Base-by-base conservation (phyloP, 1,140 invertebrate genomes). In the Drosophila cardini region DNA sequence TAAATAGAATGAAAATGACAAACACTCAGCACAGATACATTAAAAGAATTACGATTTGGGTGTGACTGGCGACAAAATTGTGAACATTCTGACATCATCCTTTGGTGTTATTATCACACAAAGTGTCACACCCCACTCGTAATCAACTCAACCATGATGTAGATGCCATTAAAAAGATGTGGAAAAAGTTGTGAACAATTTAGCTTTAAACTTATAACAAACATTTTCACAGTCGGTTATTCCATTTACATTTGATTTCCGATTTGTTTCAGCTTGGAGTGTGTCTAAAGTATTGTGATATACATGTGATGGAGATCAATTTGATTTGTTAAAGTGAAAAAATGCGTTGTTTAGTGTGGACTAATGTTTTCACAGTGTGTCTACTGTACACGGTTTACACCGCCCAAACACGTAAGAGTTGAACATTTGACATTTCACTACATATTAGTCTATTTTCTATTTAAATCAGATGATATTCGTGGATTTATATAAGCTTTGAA, bases 71-170 rank as follows among this genome's bases (percentile, higher is more conserved):
- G 42, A 38, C 58, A 56, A 38, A 52, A 52, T 30, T 50, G 32
- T 71, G 46, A 7, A 32, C 40, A 6, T 18, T 30, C 13, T 84
- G 80, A 84, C 76, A 84, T 84, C 81, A 85, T 64, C 80, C 40
- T 63, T 58, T 72, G 63, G 77, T 80, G 67, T 38, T 45, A 40
- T 62, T 64, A 71, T 52, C 43, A 80, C 38, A 46, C 18, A 45
- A 46, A 46, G 45, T 21, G 16, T n/a, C 18, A 21, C 45, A 46
- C 45, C 21, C 16, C 6, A 46, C 45, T 10, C 16, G 21, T 10
- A 46, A 16, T 8, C 4, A 40, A 40, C 38, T 13, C n/a, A 13
- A 4, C n/a, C n/a, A 13, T 38, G 38, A 11, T 40, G 11, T n/a
- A 34, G 8, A 36, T 2, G 34, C 2, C 9, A n/a, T 50, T 50